phyloP scores from a whole-genome alignment of 2,113 vertebrate species.

The Crotalus horridus region DNA sequence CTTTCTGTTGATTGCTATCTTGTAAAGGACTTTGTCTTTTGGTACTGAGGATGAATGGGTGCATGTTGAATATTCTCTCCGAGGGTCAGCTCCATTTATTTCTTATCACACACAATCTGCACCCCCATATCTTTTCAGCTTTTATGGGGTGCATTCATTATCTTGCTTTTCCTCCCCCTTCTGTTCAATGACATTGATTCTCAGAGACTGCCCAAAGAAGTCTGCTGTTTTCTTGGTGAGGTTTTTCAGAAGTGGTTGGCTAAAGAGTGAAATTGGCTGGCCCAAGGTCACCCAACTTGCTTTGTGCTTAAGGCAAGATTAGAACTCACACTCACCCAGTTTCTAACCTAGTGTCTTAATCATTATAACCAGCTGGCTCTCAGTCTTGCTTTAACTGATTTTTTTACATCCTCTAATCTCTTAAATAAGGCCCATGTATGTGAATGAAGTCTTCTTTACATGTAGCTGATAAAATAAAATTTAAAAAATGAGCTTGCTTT shows the following conservation, averaged over 20 bases:
- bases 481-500: neutral
- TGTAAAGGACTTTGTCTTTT: neutral
- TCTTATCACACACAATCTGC: fast-evolving
- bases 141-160: neutral
- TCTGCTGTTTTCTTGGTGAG: neutral
- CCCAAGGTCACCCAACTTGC: neutral
- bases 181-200: neutral
- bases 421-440: neutral
- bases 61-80: neutral
- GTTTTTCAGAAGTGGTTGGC: neutral
- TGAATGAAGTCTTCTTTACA: neutral
- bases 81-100: neutral
- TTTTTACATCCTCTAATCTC: fast-evolving
- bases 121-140: neutral
- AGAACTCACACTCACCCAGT: neutral
- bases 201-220: neutral
- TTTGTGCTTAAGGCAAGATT: neutral
- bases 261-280: neutral
- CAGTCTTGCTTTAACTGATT: fast-evolving
- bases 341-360: neutral
- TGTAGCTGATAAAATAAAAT: neutral
- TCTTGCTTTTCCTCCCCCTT: neutral
- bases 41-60: neutral
- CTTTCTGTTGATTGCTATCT: neutral
- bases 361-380: neutral